These are phyloP conservation scores for Epinotia nisella DNA, from an alignment of 2,888 invertebrate genomes.

Conservation along the genomic window DNA sequence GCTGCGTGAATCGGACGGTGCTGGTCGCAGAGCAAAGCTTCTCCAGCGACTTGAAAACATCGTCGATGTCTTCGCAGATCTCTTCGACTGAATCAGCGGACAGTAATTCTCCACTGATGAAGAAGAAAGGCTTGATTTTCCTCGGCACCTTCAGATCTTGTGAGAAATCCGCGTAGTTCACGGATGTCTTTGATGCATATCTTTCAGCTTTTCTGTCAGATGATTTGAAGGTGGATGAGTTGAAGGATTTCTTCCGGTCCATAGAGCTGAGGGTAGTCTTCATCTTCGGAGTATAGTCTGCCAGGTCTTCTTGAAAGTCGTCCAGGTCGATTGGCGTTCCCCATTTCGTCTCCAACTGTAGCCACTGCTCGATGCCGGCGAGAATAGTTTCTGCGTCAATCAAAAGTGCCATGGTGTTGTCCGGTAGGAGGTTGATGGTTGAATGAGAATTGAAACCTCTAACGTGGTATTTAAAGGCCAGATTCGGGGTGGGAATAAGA, in stretches of 20 bases:
- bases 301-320: slow-evolving; percentile 28
- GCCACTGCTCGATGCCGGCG: slow-evolving; percentile 47
- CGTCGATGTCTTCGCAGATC: slow-evolving; percentile 55
- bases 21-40: slow-evolving; percentile 63
- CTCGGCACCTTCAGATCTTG: slow-evolving; percentile 34
- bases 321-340: slow-evolving; percentile 48
- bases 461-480: slow-evolving; percentile 9
- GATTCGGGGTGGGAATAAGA: not conserved
- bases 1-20: slow-evolving; percentile 61
- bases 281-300: slow-evolving; percentile 23
- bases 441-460: slow-evolving; percentile 18
- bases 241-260: slow-evolving; percentile 46
- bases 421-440: not conserved
- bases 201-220: slow-evolving; percentile 25
- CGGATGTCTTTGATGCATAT: slow-evolving; percentile 30
- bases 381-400: slow-evolving; percentile 69
- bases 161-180: slow-evolving; percentile 46
- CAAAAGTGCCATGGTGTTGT: slow-evolving; percentile 48
- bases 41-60: slow-evolving; percentile 75
- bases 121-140: slow-evolving; percentile 45
- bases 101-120: slow-evolving; percentile 45
- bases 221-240: slow-evolving; percentile 42
- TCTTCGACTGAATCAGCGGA: slow-evolving; percentile 47
- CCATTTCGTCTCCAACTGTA: slow-evolving; percentile 45
- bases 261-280: slow-evolving; percentile 31